Evolutionary conservation across 2,113 vertebrate species (phyloP), one percentile per base, ranked within the genome.

Genomic region (Ginglymostoma cirratum): DNA sequence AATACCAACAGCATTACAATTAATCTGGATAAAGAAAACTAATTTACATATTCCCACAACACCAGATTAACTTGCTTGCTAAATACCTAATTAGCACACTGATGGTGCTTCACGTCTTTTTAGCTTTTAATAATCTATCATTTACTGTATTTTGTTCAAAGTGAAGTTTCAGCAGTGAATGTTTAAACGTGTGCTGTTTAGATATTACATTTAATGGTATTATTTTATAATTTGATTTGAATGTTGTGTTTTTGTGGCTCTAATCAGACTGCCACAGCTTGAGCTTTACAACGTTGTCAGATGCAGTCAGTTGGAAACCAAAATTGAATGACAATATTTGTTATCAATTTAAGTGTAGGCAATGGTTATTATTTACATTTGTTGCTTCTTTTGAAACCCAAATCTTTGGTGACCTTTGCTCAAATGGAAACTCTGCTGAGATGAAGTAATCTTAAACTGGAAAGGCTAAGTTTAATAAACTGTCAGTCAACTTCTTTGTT

Each of bases 141-240:
- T 89, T 55, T 89, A 30, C 48, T 55, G 85, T 87, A 87, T 87
- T 87, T 52, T 89, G 48, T 61, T 90, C 87, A 17, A 52, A 90
- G 55, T 61, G 48, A 15, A 34, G 12, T 90, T 55, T 90, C 87
- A 17, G 52, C 87, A 90, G 52, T 34, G 45, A 24, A 61, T 52
- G 30, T 61, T 27, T 61, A 90, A 52, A 90, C 14, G 80, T 83
- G 80, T 23, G 5, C 5, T 83, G 38, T 42, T 83, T 45, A 42
- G 24, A 65, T 90, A 90, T 12, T 61, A 27, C 48, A 55, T 90
- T 90, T 30, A 61, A 34, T 61, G 87, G 52, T 8, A 34, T 17
- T 34, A 42, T 90, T 55, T 89, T 15, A 61, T n/a, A 90, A 61
- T 90, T 34, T 61, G 61, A n/a, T 90, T 61, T 34, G 24, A 90